These are phyloP conservation scores for Danio jaintianensis DNA, from an alignment of 2,797 vertebrate species.

Conservation along the genomic window DNA sequence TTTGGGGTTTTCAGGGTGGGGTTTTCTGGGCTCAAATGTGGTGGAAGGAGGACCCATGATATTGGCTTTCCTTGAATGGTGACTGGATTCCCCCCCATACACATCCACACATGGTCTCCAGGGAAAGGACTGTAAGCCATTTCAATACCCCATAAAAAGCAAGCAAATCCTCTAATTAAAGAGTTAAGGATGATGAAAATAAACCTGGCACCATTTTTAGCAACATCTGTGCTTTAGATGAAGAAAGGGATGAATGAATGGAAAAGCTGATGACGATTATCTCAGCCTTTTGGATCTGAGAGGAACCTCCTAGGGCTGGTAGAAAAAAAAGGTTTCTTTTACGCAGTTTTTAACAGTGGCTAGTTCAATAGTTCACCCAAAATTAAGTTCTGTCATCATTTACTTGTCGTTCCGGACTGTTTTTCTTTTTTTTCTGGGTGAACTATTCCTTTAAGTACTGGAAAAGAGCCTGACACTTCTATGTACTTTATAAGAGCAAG, in stretches of 20 bases:
- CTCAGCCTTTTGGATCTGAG: constrained; percentile 26
- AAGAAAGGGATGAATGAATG: constrained; percentile 16
- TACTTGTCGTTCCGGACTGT: not conserved
- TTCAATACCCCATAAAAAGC: constrained; percentile 66
- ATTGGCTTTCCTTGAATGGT: constrained; percentile 10
- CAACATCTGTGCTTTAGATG: constrained; percentile 53
- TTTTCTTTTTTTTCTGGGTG: not conserved
- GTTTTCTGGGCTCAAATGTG: constrained; percentile 25
- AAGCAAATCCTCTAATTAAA: constrained; percentile 72
- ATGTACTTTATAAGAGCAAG: not conserved
- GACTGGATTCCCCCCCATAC: constrained; percentile 38
- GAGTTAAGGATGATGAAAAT: constrained; percentile 72
- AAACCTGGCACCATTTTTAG: constrained; percentile 68
- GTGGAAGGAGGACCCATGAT: constrained; percentile 14
- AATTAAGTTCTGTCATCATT: not conserved
- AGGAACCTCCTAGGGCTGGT: constrained; percentile 23
- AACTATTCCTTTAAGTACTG: not conserved
- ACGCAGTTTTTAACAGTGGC: constrained; percentile 18
- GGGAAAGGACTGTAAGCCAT: constrained; percentile 51
- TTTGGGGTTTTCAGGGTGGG: constrained; percentile 48
- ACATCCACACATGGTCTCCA: constrained; percentile 6
- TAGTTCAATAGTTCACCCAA: not conserved
- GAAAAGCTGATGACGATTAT: constrained; percentile 46
- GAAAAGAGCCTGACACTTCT: constrained; percentile 17
- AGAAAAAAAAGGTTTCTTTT: not conserved